Base-by-base conservation (phyloP, 2,113 vertebrate species). In the Bos taurus region DNA sequence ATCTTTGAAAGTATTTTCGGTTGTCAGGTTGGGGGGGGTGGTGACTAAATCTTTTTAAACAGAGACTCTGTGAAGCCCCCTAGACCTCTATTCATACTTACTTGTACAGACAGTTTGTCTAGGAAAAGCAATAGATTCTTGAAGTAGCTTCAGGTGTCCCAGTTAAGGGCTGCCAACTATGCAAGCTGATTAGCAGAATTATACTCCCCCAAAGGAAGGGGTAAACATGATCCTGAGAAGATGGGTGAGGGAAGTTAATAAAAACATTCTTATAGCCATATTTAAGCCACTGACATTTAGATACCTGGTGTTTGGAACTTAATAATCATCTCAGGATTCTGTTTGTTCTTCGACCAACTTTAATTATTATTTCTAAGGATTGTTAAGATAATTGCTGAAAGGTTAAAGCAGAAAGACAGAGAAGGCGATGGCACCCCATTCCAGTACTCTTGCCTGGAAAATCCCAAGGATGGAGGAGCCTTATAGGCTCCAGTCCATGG, bases 301-400 rank as follows among this genome's bases (percentile, higher is more conserved):
- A 46, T 98, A 95, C 46, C 77, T 83, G 67, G 77, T 6, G 57
- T 87, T 89, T 94, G 94, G 36, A 97, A 59, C 16, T 80, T 95
- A 85, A 81, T 87, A 25, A 88, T 95, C 87, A 96, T 95, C 97
- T 90, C 86, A 93, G 93, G 83, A 95, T 98, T 71, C 95, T 97
- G 93, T 97, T 92, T 89, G 94, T 98, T 98, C 93, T 97, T 96
- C 52, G 97, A 62, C 92, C 97, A 97, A 98, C 95, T 91, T 71
- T 86, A 97, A 97, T 96, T 59, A 97, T 48, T 80, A 97, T 95
- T 97, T 98, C 95, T 97, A 85, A 97, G 97, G 96, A 98, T 43
- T 97, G 91, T 97, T 97, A 97, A 97, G 97, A 98, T 97, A 98
- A 98, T 96, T 97, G 95, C 91, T 96, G 90, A 98, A 97, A 96